A percentile compares a stretch with the other conserved stretches of the same genome.
phyloP scores from a whole-genome alignment of 2,113 vertebrate genomes.

The Typhlomys cinereus region DNA sequence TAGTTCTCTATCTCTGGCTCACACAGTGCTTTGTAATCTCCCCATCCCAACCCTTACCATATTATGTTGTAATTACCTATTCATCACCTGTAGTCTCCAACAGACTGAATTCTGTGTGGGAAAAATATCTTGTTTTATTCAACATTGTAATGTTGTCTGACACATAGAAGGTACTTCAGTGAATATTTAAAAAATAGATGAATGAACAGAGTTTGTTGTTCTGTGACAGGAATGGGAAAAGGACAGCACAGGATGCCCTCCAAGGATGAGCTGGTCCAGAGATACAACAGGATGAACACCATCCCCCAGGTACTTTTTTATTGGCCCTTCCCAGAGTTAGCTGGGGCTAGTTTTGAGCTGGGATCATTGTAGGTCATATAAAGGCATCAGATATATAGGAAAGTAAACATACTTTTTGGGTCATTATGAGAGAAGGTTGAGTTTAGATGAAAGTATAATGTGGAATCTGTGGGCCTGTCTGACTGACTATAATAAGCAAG shows the following conservation, averaged over 20 bases:
- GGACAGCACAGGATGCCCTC: conserved; percentile 99
- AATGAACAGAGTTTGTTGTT: conserved; percentile 57
- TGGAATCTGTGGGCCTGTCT: not conserved
- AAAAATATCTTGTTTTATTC: conserved; percentile 17
- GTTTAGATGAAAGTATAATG: conserved; percentile 17
- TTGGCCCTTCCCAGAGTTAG: not conserved
- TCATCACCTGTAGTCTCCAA: conserved; percentile 23
- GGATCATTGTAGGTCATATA: not conserved
- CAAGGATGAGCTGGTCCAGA: conserved; percentile 98
- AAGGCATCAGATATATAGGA: not conserved
- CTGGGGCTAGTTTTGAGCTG: not conserved
- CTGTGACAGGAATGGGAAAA: conserved; percentile 96
- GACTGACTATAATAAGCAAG: not conserved
- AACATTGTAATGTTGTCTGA: not conserved
- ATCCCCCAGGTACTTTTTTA: conserved; percentile 93
- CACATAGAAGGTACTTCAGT: not conserved
- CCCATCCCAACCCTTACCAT: not conserved
- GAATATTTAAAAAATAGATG: conserved; percentile 8
- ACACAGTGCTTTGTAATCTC: not conserved
- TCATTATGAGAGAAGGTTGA: not conserved
- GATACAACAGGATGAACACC: conserved; percentile 99
- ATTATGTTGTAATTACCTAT: conserved; percentile 12
- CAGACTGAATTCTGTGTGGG: conserved; percentile 34
- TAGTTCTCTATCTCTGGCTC: not conserved
- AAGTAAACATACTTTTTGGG: not conserved